Base-by-base conservation (phyloP, 2,888 invertebrate species). In the Allophyes oxyacanthae region DNA sequence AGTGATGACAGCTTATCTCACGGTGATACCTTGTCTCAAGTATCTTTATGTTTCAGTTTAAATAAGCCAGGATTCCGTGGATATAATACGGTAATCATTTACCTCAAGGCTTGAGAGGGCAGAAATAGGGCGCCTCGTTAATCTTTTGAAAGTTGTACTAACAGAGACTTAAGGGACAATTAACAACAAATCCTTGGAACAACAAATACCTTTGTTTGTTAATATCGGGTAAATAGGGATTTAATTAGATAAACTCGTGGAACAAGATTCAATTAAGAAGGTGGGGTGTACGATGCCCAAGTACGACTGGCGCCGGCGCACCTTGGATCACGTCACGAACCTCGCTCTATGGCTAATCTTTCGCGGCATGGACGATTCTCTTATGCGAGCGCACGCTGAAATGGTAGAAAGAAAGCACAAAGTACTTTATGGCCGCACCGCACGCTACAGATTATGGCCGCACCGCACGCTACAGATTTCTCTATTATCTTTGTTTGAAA, bases 91-190 rank as follows among this genome's bases (percentile, higher is more conserved):
- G 51, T 57, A 36, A 74, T 72, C 32, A 69, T 64, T 77, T 73
- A 69, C 68, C 53, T 55, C 50, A 14, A 41, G 42, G 43, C 45
- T 56, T 44, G 38, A 49, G 64, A 60, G 50, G 52, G 56, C 52
- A 68, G 64, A 75, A 78, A 79, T 75, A 79, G 73, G 41, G 53
- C 54, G 72, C 64, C 68, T 60, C 73, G 70, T 81, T 76, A 77
- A 85, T 84, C 81, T 82, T 73, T 63, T 64, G 68, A 79, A 84
- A 80, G 81, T 78, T 75, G 68, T 73, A 57, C 73, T 54, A 64
- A 75, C 52, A 70, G 57, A 72, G 76, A 81, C 81, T 82, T 78
- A 69, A 66, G 66, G 58, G 59, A 43, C 68, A 79, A 82, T 77
- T 60, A 68, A 73, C 59, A 67, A 75, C 75, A 71, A 72, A 69